Base-by-base conservation (phyloP, 2,888 invertebrate species). In the Lamellibrachia columna region DNA sequence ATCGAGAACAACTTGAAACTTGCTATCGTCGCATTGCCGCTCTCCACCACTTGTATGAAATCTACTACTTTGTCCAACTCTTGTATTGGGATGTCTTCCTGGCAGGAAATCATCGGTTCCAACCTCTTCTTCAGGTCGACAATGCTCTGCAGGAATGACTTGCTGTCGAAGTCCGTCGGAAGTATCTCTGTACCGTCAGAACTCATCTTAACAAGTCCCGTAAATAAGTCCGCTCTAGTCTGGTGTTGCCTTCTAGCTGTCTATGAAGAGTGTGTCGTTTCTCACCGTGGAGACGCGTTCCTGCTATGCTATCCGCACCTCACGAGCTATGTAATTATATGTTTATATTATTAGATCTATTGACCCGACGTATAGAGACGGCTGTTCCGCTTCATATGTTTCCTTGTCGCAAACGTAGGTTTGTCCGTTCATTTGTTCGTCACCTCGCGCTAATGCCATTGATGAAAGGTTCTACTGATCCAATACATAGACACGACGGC, bases 91-190 rank as follows among this genome's bases (percentile, higher is more conserved):
- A 75, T 6, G 75, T 75, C 15, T 1, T 75, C 75, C 75, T 11
- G 6, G 75, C 75, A 75, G 0, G 75, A 11, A 75, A 75, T 22
- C 22, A 6, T 22, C 6, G 75, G 75, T 75, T 75, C 75, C 75
- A 75, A 75, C 3, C 6, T 75, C 75, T 11, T 75, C 75, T 75
- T 75, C 52, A 93, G 92, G 9, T 75, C 93, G 52, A 40, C 58
- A 60, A 93, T 22, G 40, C 58, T 53, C 7, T 40, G 52, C 90
- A 93, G 75, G 90, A 93, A 93, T 6, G 90, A 90, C 91, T 91
- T 92, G 58, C 91, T 91, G 90, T 93, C 93, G 92, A 93, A 93
- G 52, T 93, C 92, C 58, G 92, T 92, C 0, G 94, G 94, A 52
- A 93, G 92, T 75, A 6, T 75, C 15, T 15, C 22, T 15, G 6